phyloP scores from a whole-genome alignment of 2,797 vertebrate genomes.

The Apodemus agrarius region DNA sequence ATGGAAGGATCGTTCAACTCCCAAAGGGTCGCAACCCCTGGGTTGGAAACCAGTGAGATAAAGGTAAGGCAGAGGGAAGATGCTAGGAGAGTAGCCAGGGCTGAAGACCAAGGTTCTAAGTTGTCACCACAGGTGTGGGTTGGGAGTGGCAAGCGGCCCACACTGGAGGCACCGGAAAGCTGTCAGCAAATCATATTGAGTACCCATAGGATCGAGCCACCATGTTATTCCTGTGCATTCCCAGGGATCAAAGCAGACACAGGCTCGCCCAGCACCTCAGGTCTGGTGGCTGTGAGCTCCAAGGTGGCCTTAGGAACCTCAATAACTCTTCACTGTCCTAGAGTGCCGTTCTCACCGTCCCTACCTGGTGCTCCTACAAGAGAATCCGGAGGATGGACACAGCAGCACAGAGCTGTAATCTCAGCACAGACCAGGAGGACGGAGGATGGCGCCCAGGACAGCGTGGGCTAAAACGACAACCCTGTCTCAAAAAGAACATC shows the following conservation, averaged over 20 bases:
- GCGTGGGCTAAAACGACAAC: background rate
- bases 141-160: too few relatives aligned
- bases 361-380: background rate
- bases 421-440: background rate
- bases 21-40: too few relatives aligned
- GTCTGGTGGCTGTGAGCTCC: background rate
- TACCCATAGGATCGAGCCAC: accelerated
- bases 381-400: background rate
- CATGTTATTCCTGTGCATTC: accelerated
- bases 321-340: background rate
- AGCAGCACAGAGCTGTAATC: background rate
- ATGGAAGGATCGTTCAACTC: too few relatives aligned
- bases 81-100: background rate
- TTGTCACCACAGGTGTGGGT: background rate
- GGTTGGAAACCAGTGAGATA: too few relatives aligned
- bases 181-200: background rate
- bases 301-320: background rate
- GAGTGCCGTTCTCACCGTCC: background rate
- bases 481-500: background rate
- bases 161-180: background rate
- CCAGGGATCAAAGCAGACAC: background rate
- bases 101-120: background rate
- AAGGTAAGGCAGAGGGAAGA: too few relatives aligned
- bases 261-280: background rate
- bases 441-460: background rate